phyloP scores from a whole-genome alignment of 2,113 vertebrate genomes.

The Corythaeola cristata region DNA sequence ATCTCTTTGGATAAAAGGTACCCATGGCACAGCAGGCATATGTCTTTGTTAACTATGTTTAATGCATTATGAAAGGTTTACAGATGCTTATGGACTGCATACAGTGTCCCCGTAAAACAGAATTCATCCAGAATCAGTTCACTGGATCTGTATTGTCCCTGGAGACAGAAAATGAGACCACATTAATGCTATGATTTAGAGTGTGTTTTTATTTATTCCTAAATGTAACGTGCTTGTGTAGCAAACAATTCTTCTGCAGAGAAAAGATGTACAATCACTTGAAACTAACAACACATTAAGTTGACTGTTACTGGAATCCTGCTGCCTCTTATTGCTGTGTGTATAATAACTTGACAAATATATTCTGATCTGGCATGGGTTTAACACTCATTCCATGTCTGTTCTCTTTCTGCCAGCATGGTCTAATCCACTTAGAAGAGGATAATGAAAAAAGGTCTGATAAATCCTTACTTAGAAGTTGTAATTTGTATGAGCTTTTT shows the following conservation, averaged over 20 bases:
- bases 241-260: conserved; percentile 1
- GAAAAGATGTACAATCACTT: neutral
- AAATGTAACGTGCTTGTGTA: neutral
- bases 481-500: neutral
- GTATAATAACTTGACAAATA: conserved; percentile 12
- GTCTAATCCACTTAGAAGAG: conserved; percentile 35
- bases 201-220: conserved; percentile 37
- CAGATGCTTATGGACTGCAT: neutral
- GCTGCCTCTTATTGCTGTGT: conserved; percentile 10
- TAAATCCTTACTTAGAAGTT: neutral
- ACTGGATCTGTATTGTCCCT: neutral
- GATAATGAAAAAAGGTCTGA: conserved; percentile 28
- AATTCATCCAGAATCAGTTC: conserved; percentile 9
- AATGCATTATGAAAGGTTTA: neutral
- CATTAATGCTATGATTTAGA: neutral
- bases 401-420: neutral
- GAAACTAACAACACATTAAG: conserved; percentile 19
- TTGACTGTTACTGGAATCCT: conserved; percentile 11
- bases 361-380: neutral
- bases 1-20: neutral
- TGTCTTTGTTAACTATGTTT: neutral
- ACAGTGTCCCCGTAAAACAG: neutral
- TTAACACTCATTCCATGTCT: conserved; percentile 1
- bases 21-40: neutral
- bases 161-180: neutral